A percentile compares a stretch with the other conserved stretches of the same genome.
Conservation (phyloP, 2,888 invertebrate species). For the Drosophila nr. perissopoda region DNA sequence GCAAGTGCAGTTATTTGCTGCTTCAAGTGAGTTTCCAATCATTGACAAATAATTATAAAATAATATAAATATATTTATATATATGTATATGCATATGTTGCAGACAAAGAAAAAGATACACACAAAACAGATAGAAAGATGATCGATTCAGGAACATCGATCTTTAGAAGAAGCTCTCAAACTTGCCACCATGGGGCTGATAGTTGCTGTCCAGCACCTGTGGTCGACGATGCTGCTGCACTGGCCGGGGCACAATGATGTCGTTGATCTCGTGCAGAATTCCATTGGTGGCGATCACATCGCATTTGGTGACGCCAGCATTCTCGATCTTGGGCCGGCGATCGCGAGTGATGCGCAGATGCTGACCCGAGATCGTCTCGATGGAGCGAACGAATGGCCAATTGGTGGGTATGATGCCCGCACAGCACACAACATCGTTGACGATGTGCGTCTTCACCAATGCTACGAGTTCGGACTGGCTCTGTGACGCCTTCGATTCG, state of each 20-base stretch:
- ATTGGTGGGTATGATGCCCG: conserved; percentile 84
- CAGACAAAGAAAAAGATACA: conserved; percentile 36
- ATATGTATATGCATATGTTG: conserved; percentile 8
- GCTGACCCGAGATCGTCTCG: conserved; percentile 82
- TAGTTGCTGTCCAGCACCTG: conserved; percentile 46
- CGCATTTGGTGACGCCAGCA: conserved; percentile 85
- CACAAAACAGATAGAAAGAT: conserved; percentile 14
- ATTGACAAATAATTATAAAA: conserved; percentile 64
- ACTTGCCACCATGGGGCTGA: conserved; percentile 61
- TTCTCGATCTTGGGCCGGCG: conserved; percentile 85
- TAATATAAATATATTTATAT: conserved; percentile 63
- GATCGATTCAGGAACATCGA: conserved; percentile 5
- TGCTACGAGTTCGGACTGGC: conserved; percentile 71
- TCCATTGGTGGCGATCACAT: conserved; percentile 83
- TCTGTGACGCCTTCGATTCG: conserved; percentile 66
- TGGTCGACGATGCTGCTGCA: conserved; percentile 60
- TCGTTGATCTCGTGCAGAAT: conserved; percentile 85
- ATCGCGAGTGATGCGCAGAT: conserved; percentile 83
- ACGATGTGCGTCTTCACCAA: conserved; percentile 84
- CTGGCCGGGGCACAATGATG: conserved; percentile 77
- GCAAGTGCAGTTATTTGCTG: conserved; percentile 18
- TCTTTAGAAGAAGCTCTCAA: conserved; percentile 76
- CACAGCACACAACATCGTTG: conserved; percentile 84
- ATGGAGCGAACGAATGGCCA: conserved; percentile 85
- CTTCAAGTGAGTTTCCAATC: conserved; percentile 42